Conservation (phyloP, 92 coral and sea anemone species). For the Epizoanthus scotinus region DNA sequence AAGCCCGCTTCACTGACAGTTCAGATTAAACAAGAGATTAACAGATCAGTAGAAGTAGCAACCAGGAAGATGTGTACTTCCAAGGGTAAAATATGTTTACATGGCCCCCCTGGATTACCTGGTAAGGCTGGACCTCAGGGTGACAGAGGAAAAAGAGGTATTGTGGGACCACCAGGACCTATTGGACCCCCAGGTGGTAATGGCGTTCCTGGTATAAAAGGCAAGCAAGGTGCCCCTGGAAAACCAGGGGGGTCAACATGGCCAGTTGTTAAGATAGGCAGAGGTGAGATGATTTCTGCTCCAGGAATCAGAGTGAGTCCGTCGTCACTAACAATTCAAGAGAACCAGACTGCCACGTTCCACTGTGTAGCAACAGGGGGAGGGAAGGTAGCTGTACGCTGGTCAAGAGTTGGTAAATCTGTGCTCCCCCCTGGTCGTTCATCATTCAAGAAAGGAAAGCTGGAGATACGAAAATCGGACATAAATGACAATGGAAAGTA, state of each 20-base stretch:
- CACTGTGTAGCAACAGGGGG: constrained; percentile 21
- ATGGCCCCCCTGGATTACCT: constrained; percentile 30
- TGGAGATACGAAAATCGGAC: constrained; percentile 6
- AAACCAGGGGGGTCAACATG: constrained; percentile 22
- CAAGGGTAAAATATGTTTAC: constrained; percentile 26
- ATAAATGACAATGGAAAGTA: constrained; percentile 25
- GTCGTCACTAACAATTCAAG: constrained; percentile 6
- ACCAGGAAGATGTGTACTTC: constrained; percentile 24
- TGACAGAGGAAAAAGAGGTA: neutral
- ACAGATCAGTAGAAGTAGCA: constrained; percentile 17
- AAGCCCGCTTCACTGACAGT: constrained; percentile 8
- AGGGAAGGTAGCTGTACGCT: constrained; percentile 8
- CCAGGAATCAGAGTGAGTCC: constrained; percentile 30
- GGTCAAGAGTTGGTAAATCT: constrained; percentile 12
- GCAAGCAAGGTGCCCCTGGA: constrained; percentile 15
- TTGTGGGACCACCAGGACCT: constrained; percentile 22
- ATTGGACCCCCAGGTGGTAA: constrained; percentile 1
- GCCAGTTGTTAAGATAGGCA: constrained; percentile 13
- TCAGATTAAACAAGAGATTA: constrained; percentile 23
- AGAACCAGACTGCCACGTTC: constrained; percentile 31
- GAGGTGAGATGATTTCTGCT: neutral
- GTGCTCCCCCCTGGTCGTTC: constrained; percentile 17
- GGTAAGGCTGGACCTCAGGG: constrained; percentile 19
- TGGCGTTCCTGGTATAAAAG: neutral
- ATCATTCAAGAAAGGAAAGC: constrained; percentile 7